Base-by-base conservation (phyloP, 2,113 vertebrate species). In the Pelvicachromis taeniatus region DNA sequence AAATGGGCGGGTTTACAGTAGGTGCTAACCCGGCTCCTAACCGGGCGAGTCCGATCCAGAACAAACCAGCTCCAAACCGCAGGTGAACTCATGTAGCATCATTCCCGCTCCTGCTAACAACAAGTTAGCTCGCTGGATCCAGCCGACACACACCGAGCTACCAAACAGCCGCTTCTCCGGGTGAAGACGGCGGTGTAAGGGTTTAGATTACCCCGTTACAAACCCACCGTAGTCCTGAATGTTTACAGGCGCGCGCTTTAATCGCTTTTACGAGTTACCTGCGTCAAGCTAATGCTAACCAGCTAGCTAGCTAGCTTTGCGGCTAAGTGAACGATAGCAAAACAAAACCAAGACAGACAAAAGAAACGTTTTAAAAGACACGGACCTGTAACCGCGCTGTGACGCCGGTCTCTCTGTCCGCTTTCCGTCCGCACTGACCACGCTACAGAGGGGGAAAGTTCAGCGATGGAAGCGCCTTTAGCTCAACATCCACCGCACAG, bases 291-390 rank as follows among this genome's bases (percentile, higher is more conserved):
- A 89, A 38, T 2, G 29, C 61, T 90, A 88, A 87, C 89, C 19
- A 14, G 61, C 40, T 45, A 50, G 42, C 29, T 45, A 59, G 19
- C 40, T 93, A 94, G 85, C 87, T 42, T n/a, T 7, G 6, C 8
- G 4, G 91, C 88, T 93, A 91, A 33, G 82, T n/a, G 3, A 63
- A n/a, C 54, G 70, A 53, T 87, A 89, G 85, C 85, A 87, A 80
- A 91, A 85, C 86, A 91, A 85, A 50, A 50, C 23, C 1, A 12
- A 16, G 7, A 6, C 59, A n/a, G 8, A 40, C 59, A 55, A 53
- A 33, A 77, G 2, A 70, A 12, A 2, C n/a, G 2, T 0, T 75
- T 29, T 9, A 0, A 6, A 23, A 3, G 12, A 35, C 0, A 4
- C 33, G 48, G 63, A 92, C 91, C 89, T 68, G 6, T 0, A 40